phyloP scores from a whole-genome alignment of 2,113 vertebrate species.

The Aleadryas rufinucha region DNA sequence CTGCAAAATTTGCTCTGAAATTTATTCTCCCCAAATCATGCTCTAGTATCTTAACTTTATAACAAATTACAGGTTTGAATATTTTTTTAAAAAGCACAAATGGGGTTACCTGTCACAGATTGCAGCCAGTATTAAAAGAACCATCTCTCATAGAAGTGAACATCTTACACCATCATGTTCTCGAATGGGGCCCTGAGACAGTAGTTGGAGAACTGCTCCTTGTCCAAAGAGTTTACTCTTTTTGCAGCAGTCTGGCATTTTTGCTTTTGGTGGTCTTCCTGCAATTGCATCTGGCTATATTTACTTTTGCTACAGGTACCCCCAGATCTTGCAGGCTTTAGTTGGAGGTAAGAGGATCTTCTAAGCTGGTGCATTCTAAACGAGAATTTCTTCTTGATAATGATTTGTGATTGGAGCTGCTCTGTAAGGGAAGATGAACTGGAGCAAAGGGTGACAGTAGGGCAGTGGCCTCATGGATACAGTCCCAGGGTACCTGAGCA shows the following conservation, averaged over 20 bases:
- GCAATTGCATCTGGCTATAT: background rate
- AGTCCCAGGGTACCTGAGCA: background rate
- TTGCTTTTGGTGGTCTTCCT: background rate
- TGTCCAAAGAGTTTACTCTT: background rate
- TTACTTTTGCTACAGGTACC: background rate
- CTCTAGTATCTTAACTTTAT: background rate
- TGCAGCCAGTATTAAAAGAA: background rate
- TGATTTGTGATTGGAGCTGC: background rate
- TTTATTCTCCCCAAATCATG: background rate
- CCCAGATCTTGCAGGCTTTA: background rate
- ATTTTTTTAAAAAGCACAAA: background rate
- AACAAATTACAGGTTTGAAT: background rate
- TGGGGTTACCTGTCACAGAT: background rate
- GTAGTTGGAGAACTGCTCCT: background rate
- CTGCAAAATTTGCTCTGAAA: background rate
- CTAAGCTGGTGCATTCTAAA: background rate
- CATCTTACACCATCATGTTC: accelerated
- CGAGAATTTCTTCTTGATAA: background rate
- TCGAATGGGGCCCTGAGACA: background rate
- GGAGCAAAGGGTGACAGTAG: background rate
- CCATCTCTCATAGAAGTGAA: background rate
- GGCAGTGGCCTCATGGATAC: background rate
- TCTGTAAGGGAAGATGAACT: background rate
- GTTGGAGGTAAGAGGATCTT: background rate
- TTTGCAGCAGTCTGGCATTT: background rate